These are phyloP conservation scores for Zaprionus inermis DNA, from an alignment of 1,140 invertebrate genomes.

Conservation along the genomic window DNA sequence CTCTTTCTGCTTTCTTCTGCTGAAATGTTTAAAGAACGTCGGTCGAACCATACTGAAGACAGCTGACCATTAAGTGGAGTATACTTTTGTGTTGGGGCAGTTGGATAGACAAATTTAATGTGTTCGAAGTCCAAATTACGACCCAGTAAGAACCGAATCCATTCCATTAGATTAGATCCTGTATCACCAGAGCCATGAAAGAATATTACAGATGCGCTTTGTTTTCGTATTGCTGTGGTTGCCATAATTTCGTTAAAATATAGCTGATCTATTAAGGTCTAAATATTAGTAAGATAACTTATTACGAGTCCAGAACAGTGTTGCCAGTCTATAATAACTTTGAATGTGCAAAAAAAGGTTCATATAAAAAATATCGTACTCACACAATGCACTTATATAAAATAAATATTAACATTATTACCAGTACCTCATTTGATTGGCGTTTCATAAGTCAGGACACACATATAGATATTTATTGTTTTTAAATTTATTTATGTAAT, in stretches of 20 bases:
- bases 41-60: conserved; percentile 90
- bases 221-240: conserved; percentile 51
- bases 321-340: background rate
- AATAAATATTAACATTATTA: background rate
- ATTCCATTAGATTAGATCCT: conserved; percentile 87
- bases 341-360: background rate
- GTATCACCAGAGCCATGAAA: conserved; percentile 88
- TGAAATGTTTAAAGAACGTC: conserved; percentile 86
- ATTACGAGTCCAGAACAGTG: background rate
- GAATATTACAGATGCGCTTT: conserved; percentile 86
- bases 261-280: background rate
- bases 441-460: background rate
- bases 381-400: background rate
- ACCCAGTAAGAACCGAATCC: conserved; percentile 87
- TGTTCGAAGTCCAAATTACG: conserved; percentile 88
- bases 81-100: conserved; percentile 88
- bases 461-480: background rate
- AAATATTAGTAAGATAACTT: background rate
- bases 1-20: conserved; percentile 87
- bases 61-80: conserved; percentile 87
- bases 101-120: conserved; percentile 89
- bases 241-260: conserved; percentile 13
- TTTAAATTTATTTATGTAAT: background rate
- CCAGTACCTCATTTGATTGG: too few relatives aligned
- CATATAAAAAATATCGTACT: background rate